A percentile compares a stretch with the other conserved stretches of the same genome.
Evolutionary conservation across 2,888 invertebrate genomes (phyloP).

Genomic region (Notodonta ziczac): DNA sequence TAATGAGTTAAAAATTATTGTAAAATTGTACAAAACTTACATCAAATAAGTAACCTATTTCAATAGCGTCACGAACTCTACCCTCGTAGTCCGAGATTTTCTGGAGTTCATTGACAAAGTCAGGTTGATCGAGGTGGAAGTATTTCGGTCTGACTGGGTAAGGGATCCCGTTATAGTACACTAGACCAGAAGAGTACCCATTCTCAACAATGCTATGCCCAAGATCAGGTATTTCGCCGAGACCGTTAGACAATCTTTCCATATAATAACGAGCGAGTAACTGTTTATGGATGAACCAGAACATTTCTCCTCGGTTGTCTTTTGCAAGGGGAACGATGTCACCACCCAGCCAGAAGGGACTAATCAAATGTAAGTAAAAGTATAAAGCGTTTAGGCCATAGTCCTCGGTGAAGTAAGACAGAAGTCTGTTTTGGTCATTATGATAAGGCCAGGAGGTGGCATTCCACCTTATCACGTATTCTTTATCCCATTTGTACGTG

Average conservation of each 20-base stretch:
- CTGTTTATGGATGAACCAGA: slow-evolving; percentile 86
- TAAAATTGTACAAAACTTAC: slow-evolving; percentile 50
- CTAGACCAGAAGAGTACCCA: slow-evolving; percentile 87
- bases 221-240: slow-evolving; percentile 86
- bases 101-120: slow-evolving; percentile 68
- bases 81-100: slow-evolving; percentile 80
- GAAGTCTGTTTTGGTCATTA: slow-evolving; percentile 81
- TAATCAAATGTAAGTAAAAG: slow-evolving; percentile 85
- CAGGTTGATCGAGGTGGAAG: slow-evolving; percentile 76
- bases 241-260: slow-evolving; percentile 89
- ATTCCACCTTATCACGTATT: slow-evolving; percentile 86
- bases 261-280: slow-evolving; percentile 89
- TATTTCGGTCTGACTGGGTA: slow-evolving; percentile 86
- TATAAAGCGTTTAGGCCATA: slow-evolving; percentile 87
- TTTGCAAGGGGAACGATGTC: slow-evolving; percentile 78
- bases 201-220: slow-evolving; percentile 81
- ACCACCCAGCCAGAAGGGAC: slow-evolving; percentile 87
- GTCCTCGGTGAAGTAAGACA: slow-evolving; percentile 90
- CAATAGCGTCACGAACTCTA: slow-evolving; percentile 86
- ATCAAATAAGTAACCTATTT: slow-evolving; percentile 78
- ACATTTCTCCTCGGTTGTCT: slow-evolving; percentile 86
- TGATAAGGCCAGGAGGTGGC: slow-evolving; percentile 84
- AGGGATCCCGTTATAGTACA: slow-evolving; percentile 86
- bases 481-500: slow-evolving; percentile 70
- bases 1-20: too few species aligned